These are phyloP conservation scores for Wiebesia pumilae DNA, from an alignment of 1,140 invertebrate species.

Conservation along the genomic window DNA sequence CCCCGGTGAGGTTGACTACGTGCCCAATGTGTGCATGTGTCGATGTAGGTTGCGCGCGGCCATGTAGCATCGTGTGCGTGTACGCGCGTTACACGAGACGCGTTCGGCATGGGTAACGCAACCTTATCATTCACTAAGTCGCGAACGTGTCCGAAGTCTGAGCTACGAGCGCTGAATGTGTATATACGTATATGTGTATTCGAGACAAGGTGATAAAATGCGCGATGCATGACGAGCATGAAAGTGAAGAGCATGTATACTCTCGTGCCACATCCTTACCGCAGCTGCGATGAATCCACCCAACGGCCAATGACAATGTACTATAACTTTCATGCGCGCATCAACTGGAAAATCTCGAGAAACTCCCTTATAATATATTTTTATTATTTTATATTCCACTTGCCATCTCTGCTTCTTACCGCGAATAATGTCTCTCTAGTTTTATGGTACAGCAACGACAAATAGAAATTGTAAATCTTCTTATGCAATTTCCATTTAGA, in stretches of 20 bases:
- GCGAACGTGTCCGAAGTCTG: constrained; percentile 20
- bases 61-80: background rate
- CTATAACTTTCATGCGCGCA: constrained; percentile 46
- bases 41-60: background rate
- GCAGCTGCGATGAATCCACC: constrained; percentile 12
- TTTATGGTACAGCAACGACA: constrained; percentile 20
- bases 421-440: constrained; percentile 1
- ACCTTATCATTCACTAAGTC: constrained; percentile 51
- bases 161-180: background rate
- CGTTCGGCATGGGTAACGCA: constrained; percentile 47
- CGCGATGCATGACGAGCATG: constrained; percentile 50
- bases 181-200: background rate
- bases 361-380: constrained; percentile 38
- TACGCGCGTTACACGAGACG: constrained; percentile 38
- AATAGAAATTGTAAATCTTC: constrained; percentile 17
- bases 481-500: background rate
- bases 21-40: background rate
- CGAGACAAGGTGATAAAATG: constrained; percentile 51
- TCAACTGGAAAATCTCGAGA: constrained; percentile 30
- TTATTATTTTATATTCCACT: constrained; percentile 48
- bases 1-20: constrained; percentile 34
- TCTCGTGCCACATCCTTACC: constrained; percentile 10
- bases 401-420: background rate
- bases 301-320: constrained; percentile 43
- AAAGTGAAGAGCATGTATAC: constrained; percentile 41